Percentiles rank a stretch among this genome's conserved stretches.
Evolutionary conservation across 2,888 invertebrate genomes (phyloP).

Genomic region (Ypsolopha sequella): DNA sequence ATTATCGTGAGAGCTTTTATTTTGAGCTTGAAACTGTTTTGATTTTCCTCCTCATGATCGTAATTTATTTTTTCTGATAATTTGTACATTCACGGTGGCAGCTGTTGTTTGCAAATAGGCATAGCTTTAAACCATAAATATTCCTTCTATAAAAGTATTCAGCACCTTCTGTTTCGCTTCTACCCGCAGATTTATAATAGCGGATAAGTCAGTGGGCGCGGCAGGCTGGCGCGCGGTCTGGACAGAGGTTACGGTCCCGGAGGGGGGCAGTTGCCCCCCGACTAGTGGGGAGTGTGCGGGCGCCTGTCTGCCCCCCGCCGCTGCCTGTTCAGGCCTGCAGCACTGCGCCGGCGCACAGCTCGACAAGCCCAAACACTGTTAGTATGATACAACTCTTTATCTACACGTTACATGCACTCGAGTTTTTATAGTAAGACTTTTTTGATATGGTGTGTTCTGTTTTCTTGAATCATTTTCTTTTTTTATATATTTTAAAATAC

Average conservation of each 20-base stretch:
- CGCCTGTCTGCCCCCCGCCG: slow-evolving; percentile 49
- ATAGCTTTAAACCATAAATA: too few relatives aligned
- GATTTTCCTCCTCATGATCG: too few relatives aligned
- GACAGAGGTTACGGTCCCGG: slow-evolving; percentile 86
- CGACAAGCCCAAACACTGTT: slow-evolving; percentile 84
- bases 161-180: not conserved
- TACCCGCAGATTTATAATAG: slow-evolving; percentile 91
- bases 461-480: too few relatives aligned
- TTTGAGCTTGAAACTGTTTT: too few relatives aligned
- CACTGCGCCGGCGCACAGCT: slow-evolving; percentile 81
- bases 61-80: too few relatives aligned
- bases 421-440: too few relatives aligned
- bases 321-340: slow-evolving; percentile 52
- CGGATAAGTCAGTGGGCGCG: slow-evolving; percentile 94
- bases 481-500: too few relatives aligned
- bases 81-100: too few relatives aligned
- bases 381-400: slow-evolving; percentile 54
- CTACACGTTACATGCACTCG: too few relatives aligned
- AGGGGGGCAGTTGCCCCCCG: slow-evolving; percentile 63
- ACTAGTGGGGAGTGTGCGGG: slow-evolving; percentile 29
- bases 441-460: too few relatives aligned
- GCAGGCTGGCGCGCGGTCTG: slow-evolving; percentile 94
- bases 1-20: slow-evolving; percentile 75
- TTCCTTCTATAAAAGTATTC: too few relatives aligned
- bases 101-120: too few relatives aligned